Conservation (phyloP, 2,888 invertebrate genomes). For the Pollenia angustigena region DNA sequence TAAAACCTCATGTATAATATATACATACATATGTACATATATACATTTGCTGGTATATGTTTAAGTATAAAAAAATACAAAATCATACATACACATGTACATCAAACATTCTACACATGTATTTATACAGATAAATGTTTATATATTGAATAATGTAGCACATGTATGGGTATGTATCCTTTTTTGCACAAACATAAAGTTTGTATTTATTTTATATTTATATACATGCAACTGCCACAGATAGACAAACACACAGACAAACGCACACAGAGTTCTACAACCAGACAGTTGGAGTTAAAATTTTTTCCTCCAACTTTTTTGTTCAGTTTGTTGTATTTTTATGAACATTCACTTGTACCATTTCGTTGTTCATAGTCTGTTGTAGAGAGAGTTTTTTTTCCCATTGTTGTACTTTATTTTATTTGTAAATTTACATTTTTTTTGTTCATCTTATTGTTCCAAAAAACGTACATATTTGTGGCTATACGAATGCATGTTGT, state of each 20-base stretch:
- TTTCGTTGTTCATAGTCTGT: constrained; percentile 13
- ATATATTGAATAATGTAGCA: constrained; percentile 48
- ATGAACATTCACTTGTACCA: constrained; percentile 14
- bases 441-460: constrained; percentile 28
- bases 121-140: constrained; percentile 16
- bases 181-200: constrained; percentile 45
- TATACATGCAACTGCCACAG: constrained; percentile 36
- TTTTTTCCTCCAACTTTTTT: constrained; percentile 16
- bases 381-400: not conserved
- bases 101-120: not conserved
- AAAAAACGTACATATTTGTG: not conserved
- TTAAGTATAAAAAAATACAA: not conserved
- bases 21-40: not conserved
- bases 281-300: constrained; percentile 29
- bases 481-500: not conserved
- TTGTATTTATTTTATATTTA: constrained; percentile 47
- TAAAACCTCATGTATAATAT: constrained; percentile 20
- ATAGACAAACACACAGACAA: constrained; percentile 4
- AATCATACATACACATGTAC: not conserved
- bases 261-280: not conserved
- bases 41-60: not conserved
- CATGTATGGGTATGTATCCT: constrained; percentile 34
- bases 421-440: constrained; percentile 51
- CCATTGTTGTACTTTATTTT: constrained; percentile 47
- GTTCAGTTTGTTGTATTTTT: constrained; percentile 2